A percentile compares a stretch with the other conserved stretches of the same genome.
phyloP scores from a whole-genome alignment of 2,888 invertebrate genomes.

The Parnassius glacialis region DNA sequence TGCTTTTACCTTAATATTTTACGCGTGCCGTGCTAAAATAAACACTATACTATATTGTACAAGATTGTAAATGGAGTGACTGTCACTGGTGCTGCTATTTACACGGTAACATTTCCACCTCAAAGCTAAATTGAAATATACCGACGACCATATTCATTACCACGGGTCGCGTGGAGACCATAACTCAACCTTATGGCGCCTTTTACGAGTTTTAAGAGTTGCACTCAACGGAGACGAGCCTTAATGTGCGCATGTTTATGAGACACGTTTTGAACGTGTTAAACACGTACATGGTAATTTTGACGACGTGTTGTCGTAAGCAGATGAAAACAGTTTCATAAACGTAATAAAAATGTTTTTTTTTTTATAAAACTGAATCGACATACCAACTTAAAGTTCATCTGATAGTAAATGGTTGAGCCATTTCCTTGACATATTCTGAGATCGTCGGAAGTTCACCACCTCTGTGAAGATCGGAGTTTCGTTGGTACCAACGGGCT shows the following conservation, averaged over 20 bases:
- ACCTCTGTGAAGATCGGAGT: too few species aligned
- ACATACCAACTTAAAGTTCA: too few species aligned
- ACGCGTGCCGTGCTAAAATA: not conserved
- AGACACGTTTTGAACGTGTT: conserved; percentile 34
- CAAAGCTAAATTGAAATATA: conserved; percentile 70
- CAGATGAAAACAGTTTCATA: conserved; percentile 2
- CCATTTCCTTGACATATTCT: too few species aligned
- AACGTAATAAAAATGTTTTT: conserved; percentile 3
- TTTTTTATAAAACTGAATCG: too few species aligned
- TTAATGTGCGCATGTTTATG: conserved; percentile 36
- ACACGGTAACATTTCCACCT: conserved; percentile 48
- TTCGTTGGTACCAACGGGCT: too few species aligned
- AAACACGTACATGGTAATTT: conserved; percentile 15
- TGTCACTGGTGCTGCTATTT: conserved; percentile 30
- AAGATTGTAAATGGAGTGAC: not conserved
- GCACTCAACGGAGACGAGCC: conserved; percentile 46
- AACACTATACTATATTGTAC: accelerated
- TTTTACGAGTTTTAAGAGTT: conserved; percentile 71
- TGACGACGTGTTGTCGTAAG: conserved; percentile 25
- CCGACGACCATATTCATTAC: conserved; percentile 73
- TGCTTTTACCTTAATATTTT: conserved; percentile 8
- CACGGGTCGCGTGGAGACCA: conserved; percentile 50
- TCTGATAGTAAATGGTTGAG: too few species aligned
- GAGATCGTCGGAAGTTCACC: too few species aligned
- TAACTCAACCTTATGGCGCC: conserved; percentile 73